Percentiles rank a stretch among this genome's conserved stretches.
phyloP scores from a whole-genome alignment of 2,888 invertebrate species.

The Conchocele bisecta region DNA sequence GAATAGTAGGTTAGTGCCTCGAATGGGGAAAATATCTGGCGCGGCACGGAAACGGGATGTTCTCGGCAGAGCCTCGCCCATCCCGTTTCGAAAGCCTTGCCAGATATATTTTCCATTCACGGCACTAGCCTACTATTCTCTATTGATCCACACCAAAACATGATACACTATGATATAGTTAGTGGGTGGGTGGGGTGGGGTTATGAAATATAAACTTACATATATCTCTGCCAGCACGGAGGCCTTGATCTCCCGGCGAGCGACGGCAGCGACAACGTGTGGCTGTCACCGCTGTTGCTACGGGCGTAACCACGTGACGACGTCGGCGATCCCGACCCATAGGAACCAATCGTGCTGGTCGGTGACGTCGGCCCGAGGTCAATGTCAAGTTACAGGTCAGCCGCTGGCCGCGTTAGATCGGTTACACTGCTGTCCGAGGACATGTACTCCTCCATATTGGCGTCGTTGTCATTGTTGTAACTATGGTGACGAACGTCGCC shows the following conservation, averaged over 20 bases:
- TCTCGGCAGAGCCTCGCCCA: no score
- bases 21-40: no score
- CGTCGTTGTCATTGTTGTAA: constrained; percentile 16
- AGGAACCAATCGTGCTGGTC: no score
- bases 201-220: constrained; percentile 54
- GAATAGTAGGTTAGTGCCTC: no score
- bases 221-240: constrained; percentile 74
- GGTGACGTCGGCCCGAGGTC: constrained; percentile 32
- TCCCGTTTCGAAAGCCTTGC: no score
- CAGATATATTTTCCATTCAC: no score
- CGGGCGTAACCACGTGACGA: constrained; percentile 41
- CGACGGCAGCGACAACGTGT: constrained; percentile 45
- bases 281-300: constrained; percentile 48
- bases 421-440: constrained; percentile 52
- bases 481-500: constrained; percentile 31
- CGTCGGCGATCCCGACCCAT: constrained; percentile 37
- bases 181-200: no score
- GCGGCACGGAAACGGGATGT: no score
- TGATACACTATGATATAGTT: no score
- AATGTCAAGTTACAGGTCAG: constrained; percentile 49
- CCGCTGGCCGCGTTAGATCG: constrained; percentile 47
- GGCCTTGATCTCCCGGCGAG: constrained; percentile 71
- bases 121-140: no score
- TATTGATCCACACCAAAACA: no score
- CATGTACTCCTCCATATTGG: constrained; percentile 24